Conservation (phyloP, 1,140 invertebrate genomes). For the Lordiphosa stackelbergi region DNA sequence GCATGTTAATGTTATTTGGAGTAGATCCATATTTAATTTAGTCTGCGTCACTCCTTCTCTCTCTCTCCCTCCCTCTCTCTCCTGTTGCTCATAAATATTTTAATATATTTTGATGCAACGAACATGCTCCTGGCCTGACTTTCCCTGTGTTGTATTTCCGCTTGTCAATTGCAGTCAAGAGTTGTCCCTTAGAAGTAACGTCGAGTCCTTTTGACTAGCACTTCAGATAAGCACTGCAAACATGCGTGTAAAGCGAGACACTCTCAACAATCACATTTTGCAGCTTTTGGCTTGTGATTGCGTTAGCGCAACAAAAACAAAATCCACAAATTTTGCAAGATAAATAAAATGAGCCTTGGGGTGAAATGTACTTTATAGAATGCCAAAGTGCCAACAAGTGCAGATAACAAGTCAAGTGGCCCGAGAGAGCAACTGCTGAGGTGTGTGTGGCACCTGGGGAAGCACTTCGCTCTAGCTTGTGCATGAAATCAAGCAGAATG, state of each 20-base stretch:
- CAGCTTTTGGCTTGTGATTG: constrained; percentile 31
- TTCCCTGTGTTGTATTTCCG: not conserved
- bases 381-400: constrained; percentile 62
- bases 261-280: constrained; percentile 16
- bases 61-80: not conserved
- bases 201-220: constrained; percentile 15
- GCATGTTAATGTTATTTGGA: constrained; percentile 69
- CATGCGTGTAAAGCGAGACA: constrained; percentile 34
- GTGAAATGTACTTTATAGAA: not conserved
- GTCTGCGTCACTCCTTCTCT: constrained; percentile 29
- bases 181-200: constrained; percentile 12
- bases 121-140: not conserved
- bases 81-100: constrained; percentile 48
- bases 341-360: constrained; percentile 41
- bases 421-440: constrained; percentile 37
- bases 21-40: constrained; percentile 73
- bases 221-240: constrained; percentile 40
- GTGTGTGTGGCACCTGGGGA: constrained; percentile 40
- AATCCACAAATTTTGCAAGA: constrained; percentile 45
- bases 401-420: constrained; percentile 68
- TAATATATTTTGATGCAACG: constrained; percentile 46
- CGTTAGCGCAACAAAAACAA: constrained; percentile 25
- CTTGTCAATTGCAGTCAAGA: constrained; percentile 4
- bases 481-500: constrained; percentile 73
- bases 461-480: constrained; percentile 59